Evolutionary conservation across 2,113 vertebrate genomes (phyloP).

Genomic region (Eptesicus fuscus): DNA sequence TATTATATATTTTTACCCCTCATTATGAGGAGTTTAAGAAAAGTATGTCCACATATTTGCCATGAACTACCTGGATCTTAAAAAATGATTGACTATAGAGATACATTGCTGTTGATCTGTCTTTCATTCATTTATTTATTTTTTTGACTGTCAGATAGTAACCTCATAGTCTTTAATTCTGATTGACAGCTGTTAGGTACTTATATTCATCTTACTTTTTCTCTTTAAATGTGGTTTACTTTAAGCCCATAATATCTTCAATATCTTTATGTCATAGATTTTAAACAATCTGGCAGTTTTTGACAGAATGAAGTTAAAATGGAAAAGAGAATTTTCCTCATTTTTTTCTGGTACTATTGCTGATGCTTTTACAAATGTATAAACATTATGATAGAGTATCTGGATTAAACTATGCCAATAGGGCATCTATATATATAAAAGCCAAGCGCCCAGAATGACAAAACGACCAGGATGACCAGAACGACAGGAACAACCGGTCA

Average conservation of each 20-base stretch:
- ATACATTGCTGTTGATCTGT: slow-evolving; percentile 28
- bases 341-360: background rate
- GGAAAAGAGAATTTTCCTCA: slow-evolving; percentile 51
- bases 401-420: background rate
- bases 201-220: slow-evolving; percentile 59
- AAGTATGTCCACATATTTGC: background rate
- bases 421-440: background rate
- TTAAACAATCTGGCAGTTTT: slow-evolving; percentile 63
- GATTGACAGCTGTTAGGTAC: slow-evolving; percentile 62
- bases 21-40: slow-evolving; percentile 35
- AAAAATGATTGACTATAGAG: slow-evolving; percentile 13
- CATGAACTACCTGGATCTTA: background rate
- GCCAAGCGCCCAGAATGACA: too few species aligned
- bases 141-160: slow-evolving; percentile 44
- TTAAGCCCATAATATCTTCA: slow-evolving; percentile 69
- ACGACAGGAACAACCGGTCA: too few species aligned
- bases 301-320: slow-evolving; percentile 65
- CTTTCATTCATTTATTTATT: too few species aligned
- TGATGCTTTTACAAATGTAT: background rate
- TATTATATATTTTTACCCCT: background rate
- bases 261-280: slow-evolving; percentile 44
- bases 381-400: background rate
- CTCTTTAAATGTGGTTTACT: slow-evolving; percentile 67
- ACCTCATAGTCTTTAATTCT: slow-evolving; percentile 62
- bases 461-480: too few species aligned